Conservation (phyloP, 2,888 invertebrate genomes). For the Oxyteleia sp. region DNA sequence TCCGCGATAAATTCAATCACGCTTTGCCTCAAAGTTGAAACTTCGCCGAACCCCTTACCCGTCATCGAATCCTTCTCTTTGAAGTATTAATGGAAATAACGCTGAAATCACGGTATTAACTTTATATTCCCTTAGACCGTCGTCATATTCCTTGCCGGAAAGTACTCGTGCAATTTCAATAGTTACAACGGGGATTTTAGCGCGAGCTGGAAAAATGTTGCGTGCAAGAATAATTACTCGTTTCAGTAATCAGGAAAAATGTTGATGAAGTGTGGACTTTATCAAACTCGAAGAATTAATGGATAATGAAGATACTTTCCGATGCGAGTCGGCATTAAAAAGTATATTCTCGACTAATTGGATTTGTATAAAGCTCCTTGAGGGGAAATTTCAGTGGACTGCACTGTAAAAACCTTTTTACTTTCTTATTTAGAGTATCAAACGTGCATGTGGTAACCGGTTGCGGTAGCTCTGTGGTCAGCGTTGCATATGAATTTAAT, state of each 20-base stretch:
- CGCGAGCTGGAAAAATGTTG: slow-evolving; percentile 15
- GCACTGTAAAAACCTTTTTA: too few species aligned
- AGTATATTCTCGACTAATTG: too few species aligned
- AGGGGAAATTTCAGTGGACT: too few species aligned
- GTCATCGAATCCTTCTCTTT: slow-evolving; percentile 6
- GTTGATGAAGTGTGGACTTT: slow-evolving; percentile 18
- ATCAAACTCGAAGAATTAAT: slow-evolving; percentile 1
- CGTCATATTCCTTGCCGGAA: not conserved
- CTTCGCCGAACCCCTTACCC: not conserved
- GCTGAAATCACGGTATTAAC: slow-evolving; percentile 28
- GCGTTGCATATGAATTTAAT: too few species aligned
- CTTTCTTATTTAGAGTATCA: too few species aligned
- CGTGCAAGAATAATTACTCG: slow-evolving; percentile 13
- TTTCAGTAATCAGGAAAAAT: slow-evolving; percentile 21
- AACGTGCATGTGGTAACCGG: too few species aligned
- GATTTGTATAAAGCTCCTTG: too few species aligned
- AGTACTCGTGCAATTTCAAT: slow-evolving; percentile 36
- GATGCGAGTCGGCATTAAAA: not conserved
- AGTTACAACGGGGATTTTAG: slow-evolving; percentile 11
- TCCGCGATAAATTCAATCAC: slow-evolving; percentile 20
- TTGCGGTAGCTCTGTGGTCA: too few species aligned
- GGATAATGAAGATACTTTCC: slow-evolving; percentile 30
- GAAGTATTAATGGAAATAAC: slow-evolving; percentile 38
- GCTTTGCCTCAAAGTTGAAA: not conserved
- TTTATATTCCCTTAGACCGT: slow-evolving; percentile 23